phyloP scores from a whole-genome alignment of 2,888 invertebrate species.

The Limulus polyphemus region DNA sequence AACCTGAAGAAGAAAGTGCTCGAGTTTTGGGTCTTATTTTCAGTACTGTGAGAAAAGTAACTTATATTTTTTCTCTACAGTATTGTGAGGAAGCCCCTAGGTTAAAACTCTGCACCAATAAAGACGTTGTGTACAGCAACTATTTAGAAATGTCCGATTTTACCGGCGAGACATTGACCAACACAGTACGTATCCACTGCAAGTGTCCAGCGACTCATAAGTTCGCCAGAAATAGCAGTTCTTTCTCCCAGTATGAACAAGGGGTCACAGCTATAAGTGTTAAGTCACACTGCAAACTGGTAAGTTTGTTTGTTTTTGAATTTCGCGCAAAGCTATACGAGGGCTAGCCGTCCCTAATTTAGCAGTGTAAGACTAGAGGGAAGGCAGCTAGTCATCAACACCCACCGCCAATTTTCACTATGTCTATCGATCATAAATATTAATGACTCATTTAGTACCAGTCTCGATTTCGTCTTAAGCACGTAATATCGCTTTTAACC shows the following conservation, averaged over 20 bases:
- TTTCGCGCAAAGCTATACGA: too few relatives aligned
- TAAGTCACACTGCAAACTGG: constrained; percentile 11
- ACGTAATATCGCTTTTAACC: too few relatives aligned
- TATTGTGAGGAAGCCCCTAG: constrained; percentile 12
- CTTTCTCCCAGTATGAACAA: constrained; percentile 11
- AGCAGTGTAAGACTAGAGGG: too few relatives aligned
- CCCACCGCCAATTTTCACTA: too few relatives aligned
- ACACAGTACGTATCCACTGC: constrained; percentile 13
- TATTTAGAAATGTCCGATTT: constrained; percentile 10
- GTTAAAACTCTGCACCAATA: constrained; percentile 7
- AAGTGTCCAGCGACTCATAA: constrained; percentile 14
- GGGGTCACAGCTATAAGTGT: constrained; percentile 8
- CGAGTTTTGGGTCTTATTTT: too few relatives aligned
- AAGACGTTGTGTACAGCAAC: constrained; percentile 12
- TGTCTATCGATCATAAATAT: constrained; percentile 1
- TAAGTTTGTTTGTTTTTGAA: constrained; percentile 8
- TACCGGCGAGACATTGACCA: constrained; percentile 12
- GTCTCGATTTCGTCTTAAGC: background rate
- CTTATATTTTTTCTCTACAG: constrained; percentile 1
- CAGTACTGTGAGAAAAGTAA: too few relatives aligned
- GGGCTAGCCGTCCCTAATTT: too few relatives aligned
- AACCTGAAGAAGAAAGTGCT: too few relatives aligned
- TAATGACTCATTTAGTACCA: background rate
- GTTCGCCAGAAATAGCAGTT: constrained; percentile 10
- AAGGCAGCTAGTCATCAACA: too few relatives aligned